Evolutionary conservation across 2,113 vertebrate species (phyloP).

Genomic region (Vidua macroura): DNA sequence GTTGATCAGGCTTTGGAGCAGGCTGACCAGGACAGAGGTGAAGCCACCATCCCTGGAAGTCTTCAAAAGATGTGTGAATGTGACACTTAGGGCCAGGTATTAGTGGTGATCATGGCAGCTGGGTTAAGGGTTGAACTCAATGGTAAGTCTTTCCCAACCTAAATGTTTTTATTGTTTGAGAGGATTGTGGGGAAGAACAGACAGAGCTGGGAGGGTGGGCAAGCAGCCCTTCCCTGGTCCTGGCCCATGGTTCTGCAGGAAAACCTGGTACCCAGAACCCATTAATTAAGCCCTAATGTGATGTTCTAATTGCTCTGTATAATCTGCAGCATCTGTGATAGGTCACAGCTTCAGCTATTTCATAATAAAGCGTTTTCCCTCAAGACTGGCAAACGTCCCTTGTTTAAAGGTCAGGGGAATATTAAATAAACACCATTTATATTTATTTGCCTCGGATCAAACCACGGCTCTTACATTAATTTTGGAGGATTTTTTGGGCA

Average conservation of each 20-base stretch:
- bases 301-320: neutral
- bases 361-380: neutral
- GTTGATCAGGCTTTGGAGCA: neutral
- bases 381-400: neutral
- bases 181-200: neutral
- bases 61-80: neutral
- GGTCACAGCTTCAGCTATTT: constrained; percentile 2
- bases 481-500: constrained; percentile 1
- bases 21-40: neutral
- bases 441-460: constrained; percentile 29
- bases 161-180: neutral
- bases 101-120: neutral
- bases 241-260: neutral
- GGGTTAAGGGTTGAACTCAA: neutral
- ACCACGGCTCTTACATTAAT: neutral
- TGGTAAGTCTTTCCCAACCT: neutral
- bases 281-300: neutral
- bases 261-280: neutral
- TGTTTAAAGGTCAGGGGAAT: constrained; percentile 30
- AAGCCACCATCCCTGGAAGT: too few species aligned
- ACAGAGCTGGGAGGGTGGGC: fast-evolving
- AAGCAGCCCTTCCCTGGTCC: neutral
- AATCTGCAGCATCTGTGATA: neutral
- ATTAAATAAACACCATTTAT: constrained; percentile 38
- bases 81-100: neutral